phyloP scores from a whole-genome alignment of 1,140 invertebrate species.

The Drosophila baimaii region DNA sequence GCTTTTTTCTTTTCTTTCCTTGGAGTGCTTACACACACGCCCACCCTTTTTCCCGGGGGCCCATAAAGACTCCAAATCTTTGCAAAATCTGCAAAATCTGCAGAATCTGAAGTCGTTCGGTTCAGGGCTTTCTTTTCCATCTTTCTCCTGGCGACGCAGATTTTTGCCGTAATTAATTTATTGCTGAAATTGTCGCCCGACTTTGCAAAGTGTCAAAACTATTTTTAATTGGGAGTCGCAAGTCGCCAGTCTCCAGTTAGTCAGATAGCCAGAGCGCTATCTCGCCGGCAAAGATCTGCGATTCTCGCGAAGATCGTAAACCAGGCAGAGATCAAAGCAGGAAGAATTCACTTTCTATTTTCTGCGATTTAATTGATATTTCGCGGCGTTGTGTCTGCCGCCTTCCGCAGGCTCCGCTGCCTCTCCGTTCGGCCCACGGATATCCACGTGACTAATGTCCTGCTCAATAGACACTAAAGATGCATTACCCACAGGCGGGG shows the following conservation, averaged over 20 bases:
- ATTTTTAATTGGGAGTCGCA: constrained; percentile 72
- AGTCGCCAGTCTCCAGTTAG: constrained; percentile 17
- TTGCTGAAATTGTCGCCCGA: constrained; percentile 63
- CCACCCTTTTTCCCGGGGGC: constrained; percentile 53
- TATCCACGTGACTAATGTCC: constrained; percentile 76
- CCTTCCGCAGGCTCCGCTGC: neutral
- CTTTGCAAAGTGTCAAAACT: constrained; percentile 75
- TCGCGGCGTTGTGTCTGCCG: constrained; percentile 57
- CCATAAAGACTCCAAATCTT: constrained; percentile 50
- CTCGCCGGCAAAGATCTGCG: constrained; percentile 5
- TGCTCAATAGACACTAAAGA: constrained; percentile 82
- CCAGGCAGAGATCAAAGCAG: constrained; percentile 69
- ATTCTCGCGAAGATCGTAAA: constrained; percentile 64
- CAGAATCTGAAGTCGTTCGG: constrained; percentile 1
- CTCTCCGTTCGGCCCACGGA: constrained; percentile 22
- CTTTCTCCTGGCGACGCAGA: neutral
- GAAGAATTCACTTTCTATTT: constrained; percentile 68
- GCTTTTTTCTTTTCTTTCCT: neutral
- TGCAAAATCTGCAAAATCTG: constrained; percentile 7
- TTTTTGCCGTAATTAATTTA: constrained; percentile 71
- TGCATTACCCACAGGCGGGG: constrained; percentile 59
- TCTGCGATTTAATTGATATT: constrained; percentile 75
- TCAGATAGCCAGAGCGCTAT: neutral
- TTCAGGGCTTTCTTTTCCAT: constrained; percentile 31
- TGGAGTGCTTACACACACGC: constrained; percentile 28